These are phyloP conservation scores for Ranitomeya imitator DNA, from an alignment of 2,113 vertebrate species.

Conservation along the genomic window DNA sequence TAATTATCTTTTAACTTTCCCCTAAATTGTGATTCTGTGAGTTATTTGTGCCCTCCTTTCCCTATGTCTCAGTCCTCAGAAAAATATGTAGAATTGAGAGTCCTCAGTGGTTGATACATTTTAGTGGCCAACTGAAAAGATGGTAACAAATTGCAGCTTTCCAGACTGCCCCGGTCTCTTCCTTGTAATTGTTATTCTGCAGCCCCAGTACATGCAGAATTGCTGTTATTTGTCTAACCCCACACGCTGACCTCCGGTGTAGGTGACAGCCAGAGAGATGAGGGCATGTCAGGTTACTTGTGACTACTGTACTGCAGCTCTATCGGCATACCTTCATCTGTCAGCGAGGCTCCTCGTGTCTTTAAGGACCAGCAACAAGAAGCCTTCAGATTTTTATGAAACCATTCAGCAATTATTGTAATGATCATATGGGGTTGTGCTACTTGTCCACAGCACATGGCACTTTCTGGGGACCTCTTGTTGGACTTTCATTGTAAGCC, in stretches of 20 bases:
- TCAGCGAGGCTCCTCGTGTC: background rate
- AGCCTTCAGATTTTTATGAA: too few relatives aligned
- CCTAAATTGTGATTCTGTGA: background rate
- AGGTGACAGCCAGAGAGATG: constrained; percentile 46
- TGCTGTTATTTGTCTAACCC: constrained; percentile 53
- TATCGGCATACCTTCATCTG: constrained; percentile 4
- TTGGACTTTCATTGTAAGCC: too few relatives aligned
- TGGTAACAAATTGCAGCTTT: too few relatives aligned
- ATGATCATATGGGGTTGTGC: too few relatives aligned
- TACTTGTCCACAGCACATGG: too few relatives aligned
- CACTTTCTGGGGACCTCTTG: too few relatives aligned
- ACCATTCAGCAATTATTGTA: too few relatives aligned
- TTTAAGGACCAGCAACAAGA: background rate
- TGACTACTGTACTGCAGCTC: constrained; percentile 37
- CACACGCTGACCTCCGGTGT: constrained; percentile 31
- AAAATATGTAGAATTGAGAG: too few relatives aligned
- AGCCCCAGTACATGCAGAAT: constrained; percentile 11
- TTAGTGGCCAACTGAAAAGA: too few relatives aligned
- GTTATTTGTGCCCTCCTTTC: background rate
- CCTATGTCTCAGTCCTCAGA: too few relatives aligned
- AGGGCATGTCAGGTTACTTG: constrained; percentile 8
- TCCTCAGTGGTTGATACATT: too few relatives aligned
- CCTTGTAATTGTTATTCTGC: constrained; percentile 14
- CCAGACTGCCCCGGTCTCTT: background rate
- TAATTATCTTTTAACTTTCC: background rate